Evolutionary conservation across 2,113 vertebrate species (phyloP).

Genomic region (Cephalopterus ornatus): DNA sequence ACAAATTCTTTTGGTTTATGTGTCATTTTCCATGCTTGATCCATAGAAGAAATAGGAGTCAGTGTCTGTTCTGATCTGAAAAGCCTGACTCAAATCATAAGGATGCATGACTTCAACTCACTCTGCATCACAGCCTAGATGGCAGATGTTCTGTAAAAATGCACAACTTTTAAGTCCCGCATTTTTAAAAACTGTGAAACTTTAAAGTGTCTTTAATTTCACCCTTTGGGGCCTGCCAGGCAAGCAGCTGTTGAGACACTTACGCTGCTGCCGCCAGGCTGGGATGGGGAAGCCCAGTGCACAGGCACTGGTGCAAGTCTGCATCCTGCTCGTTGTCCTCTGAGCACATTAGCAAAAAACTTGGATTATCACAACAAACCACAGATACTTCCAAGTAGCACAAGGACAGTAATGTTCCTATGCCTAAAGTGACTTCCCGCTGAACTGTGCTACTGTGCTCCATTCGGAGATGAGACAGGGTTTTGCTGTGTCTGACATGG

Average conservation of each 20-base stretch:
- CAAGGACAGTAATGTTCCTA: neutral
- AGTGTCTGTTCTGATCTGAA: neutral
- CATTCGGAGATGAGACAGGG: neutral
- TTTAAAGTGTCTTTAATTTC: conserved; percentile 37
- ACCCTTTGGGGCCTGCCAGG: neutral
- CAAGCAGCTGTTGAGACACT: neutral
- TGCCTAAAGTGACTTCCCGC: neutral
- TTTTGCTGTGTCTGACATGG: neutral
- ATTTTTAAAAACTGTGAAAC: neutral
- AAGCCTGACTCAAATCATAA: neutral
- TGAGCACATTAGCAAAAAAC: neutral
- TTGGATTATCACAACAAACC: neutral
- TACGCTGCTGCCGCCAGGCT: neutral
- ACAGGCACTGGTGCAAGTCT: neutral
- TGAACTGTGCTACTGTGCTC: neutral
- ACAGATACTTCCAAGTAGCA: neutral
- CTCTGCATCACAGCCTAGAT: neutral
- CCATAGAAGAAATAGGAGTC: neutral
- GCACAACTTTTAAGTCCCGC: neutral
- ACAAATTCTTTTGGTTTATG: neutral
- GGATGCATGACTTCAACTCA: neutral
- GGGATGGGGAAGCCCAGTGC: accelerated
- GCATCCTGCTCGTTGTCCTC: accelerated
- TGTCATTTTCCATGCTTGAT: neutral
- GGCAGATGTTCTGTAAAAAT: neutral